Conservation (phyloP, 2,113 vertebrate species). For the Aptenodytes forsteri region DNA sequence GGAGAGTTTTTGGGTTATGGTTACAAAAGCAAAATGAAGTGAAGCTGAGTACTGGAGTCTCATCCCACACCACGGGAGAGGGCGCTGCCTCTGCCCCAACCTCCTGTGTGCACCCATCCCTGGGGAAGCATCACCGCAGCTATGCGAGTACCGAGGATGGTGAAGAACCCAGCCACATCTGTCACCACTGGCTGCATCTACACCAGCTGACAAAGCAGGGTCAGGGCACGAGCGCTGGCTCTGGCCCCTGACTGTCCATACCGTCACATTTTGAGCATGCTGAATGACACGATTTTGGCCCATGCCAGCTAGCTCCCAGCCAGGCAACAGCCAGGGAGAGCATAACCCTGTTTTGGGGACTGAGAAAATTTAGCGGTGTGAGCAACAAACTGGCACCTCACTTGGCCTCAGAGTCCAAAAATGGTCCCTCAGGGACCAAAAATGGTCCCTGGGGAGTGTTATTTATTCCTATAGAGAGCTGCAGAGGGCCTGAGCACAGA, state of each 20-base stretch:
- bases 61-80: accelerated
- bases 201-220: neutral
- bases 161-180: neutral
- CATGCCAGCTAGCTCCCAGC: neutral
- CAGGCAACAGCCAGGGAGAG: neutral
- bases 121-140: neutral
- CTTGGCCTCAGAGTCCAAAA: neutral
- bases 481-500: neutral
- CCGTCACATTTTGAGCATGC: neutral
- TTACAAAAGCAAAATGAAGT: neutral
- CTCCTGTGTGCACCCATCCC: neutral
- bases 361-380: neutral
- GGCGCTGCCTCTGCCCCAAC: neutral
- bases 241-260: neutral
- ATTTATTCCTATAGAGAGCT: neutral
- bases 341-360: neutral
- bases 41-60: neutral
- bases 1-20: neutral
- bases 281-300: neutral
- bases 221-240: neutral
- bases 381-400: neutral
- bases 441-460: neutral
- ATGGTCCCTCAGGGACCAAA: neutral
- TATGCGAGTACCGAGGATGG: neutral
- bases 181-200: neutral